Evolutionary conservation across 2,113 vertebrate species (phyloP).

Genomic region (Colinus virginianus): DNA sequence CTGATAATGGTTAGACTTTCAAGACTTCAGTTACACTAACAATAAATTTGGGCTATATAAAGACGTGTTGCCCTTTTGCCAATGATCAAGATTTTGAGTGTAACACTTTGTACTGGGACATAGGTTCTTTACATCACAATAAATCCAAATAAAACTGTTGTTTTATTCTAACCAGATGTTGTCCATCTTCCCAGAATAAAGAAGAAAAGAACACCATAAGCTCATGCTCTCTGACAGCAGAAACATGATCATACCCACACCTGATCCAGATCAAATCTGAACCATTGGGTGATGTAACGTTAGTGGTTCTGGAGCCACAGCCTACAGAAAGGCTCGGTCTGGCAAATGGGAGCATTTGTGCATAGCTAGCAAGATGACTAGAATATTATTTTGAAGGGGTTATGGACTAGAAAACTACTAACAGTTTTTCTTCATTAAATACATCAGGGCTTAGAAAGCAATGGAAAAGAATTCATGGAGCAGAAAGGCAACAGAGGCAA

Average conservation of each 20-base stretch:
- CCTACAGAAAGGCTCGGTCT: neutral
- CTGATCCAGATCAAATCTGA: conserved; percentile 19
- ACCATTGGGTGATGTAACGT: neutral
- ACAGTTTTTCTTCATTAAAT: neutral
- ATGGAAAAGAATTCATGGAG: neutral
- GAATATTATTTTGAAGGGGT: neutral
- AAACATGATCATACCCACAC: conserved; percentile 10
- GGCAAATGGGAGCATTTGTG: neutral
- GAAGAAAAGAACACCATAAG: neutral
- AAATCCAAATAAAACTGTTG: conserved; percentile 21
- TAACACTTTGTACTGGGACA: neutral
- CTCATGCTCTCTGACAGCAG: neutral
- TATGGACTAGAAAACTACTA: conserved; percentile 6
- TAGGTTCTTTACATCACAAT: neutral
- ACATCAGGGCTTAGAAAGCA: neutral
- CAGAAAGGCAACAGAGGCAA: neutral
- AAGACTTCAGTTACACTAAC: neutral
- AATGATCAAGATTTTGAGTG: neutral
- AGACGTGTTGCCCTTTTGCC: neutral
- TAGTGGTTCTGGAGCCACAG: neutral
- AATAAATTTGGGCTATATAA: neutral
- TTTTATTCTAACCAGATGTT: conserved; percentile 50
- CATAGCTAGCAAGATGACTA: neutral
- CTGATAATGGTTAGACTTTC: neutral
- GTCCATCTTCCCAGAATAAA: neutral